Evolutionary conservation across 2,113 vertebrate species (phyloP).

Genomic region (Rissa tridactyla): DNA sequence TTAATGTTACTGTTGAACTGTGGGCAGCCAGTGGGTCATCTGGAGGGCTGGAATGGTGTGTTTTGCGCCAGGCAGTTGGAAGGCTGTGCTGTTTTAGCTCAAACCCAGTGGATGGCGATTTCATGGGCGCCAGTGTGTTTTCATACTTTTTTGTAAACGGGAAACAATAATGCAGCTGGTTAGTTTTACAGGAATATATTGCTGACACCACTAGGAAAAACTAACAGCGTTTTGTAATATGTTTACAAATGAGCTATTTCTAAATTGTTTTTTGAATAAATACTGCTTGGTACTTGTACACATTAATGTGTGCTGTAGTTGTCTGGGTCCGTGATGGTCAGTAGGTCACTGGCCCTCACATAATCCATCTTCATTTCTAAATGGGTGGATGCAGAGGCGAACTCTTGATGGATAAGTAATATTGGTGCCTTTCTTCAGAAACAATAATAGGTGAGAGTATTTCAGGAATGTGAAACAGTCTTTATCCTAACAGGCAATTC

Average conservation of each 20-base stretch:
- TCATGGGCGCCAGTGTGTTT: background rate
- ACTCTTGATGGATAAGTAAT: background rate
- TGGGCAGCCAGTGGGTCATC: background rate
- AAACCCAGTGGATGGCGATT: background rate
- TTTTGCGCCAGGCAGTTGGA: background rate
- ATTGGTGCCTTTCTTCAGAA: conserved; percentile 33
- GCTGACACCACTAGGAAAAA: conserved; percentile 56
- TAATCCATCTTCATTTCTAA: conserved; percentile 22
- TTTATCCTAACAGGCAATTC: conserved; percentile 5
- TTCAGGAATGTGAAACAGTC: conserved; percentile 63
- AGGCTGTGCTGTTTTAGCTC: background rate
- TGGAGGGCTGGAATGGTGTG: background rate
- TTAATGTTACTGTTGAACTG: background rate
- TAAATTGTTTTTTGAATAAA: background rate
- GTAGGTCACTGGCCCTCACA: background rate
- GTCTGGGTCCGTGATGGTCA: background rate
- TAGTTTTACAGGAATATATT: conserved; percentile 37
- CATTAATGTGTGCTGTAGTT: background rate
- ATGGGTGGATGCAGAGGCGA: background rate
- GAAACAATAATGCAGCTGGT: conserved; percentile 1
- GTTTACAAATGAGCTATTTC: conserved; percentile 65
- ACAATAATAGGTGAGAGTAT: background rate
- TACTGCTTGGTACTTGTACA: conserved; percentile 36
- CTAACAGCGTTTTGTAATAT: conserved; percentile 52
- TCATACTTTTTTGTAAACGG: background rate